Conservation (phyloP, 2,888 invertebrate species). For the Hypomecis atomaria region DNA sequence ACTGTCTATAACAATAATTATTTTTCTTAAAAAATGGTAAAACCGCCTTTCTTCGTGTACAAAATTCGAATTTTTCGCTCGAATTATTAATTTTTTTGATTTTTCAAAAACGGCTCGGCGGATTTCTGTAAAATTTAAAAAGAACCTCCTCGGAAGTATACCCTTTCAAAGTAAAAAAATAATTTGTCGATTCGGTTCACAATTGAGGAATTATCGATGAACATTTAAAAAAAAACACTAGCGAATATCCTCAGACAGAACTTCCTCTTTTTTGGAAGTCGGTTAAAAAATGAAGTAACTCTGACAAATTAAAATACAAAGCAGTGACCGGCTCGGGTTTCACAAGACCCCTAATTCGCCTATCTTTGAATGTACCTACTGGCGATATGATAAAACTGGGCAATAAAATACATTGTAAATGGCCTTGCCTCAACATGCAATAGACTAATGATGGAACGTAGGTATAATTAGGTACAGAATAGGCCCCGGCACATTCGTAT, state of each 20-base stretch:
- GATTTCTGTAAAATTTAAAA: too few relatives aligned
- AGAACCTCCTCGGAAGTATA: too few relatives aligned
- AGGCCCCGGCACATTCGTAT: not conserved
- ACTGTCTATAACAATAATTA: not conserved
- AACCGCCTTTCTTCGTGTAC: not conserved
- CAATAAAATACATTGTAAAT: constrained; percentile 18
- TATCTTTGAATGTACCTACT: constrained; percentile 8
- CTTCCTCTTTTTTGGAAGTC: too few relatives aligned
- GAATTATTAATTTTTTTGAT: too few relatives aligned
- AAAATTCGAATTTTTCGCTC: too few relatives aligned
- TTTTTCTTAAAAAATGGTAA: not conserved
- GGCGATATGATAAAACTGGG: constrained; percentile 6
- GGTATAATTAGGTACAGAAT: constrained; percentile 2
- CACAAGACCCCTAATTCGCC: constrained; percentile 11
- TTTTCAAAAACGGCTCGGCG: too few relatives aligned
- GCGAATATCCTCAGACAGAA: too few relatives aligned
- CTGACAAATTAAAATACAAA: constrained; percentile 3
- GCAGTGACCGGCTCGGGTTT: not conserved
- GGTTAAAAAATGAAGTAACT: constrained; percentile 4
- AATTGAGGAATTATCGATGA: too few relatives aligned
- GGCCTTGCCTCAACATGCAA: constrained; percentile 15
- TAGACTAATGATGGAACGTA: constrained; percentile 16
- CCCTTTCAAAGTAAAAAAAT: too few relatives aligned
- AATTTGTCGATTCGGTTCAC: too few relatives aligned
- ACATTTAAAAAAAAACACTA: too few relatives aligned